Evolutionary conservation across 2,113 vertebrate genomes (phyloP).

Genomic region (Otocyon megalotis): DNA sequence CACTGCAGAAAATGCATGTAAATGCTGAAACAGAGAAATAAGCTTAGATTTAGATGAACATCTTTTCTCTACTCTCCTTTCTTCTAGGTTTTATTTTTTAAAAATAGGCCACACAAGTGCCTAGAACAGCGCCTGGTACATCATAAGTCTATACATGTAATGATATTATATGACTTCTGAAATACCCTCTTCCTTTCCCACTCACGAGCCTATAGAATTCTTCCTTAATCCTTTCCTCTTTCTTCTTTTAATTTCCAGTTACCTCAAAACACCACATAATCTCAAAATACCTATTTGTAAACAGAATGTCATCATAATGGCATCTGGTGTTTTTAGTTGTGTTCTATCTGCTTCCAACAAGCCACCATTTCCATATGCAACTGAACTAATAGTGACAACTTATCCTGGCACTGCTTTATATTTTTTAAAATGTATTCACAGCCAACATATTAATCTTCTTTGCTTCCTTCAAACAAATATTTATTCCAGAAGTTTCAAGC

Average conservation of each 20-base stretch:
- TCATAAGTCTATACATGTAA: background rate
- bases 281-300: background rate
- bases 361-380: background rate
- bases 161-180: background rate
- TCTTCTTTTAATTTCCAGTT: background rate
- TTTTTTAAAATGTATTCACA: background rate
- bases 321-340: background rate
- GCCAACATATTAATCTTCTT: background rate
- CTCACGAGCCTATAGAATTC: background rate
- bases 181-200: background rate
- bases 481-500: background rate
- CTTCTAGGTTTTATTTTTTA: background rate
- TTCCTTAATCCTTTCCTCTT: background rate
- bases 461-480: slow-evolving; percentile 29
- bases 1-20: background rate
- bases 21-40: background rate
- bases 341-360: background rate
- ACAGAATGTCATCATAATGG: background rate
- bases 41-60: background rate
- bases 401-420: background rate
- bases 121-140: background rate
- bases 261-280: background rate
- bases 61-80: background rate
- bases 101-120: background rate
- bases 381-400: background rate